Percentiles rank a stretch among this genome's conserved stretches.
phyloP scores from a whole-genome alignment of 2,888 invertebrate species.

The Lutraria lutraria region DNA sequence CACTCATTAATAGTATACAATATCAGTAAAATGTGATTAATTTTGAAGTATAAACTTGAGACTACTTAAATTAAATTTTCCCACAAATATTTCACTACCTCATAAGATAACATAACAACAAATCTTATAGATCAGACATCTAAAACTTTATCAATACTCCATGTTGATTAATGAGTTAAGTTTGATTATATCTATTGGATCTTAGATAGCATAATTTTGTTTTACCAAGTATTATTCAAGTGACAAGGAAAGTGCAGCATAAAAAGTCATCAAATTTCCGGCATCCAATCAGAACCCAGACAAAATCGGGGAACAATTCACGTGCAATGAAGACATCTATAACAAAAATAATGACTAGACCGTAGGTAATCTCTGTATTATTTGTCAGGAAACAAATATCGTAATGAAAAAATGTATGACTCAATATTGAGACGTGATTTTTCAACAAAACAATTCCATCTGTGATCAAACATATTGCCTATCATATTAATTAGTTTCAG shows the following conservation, averaged over 20 bases:
- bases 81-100: background rate
- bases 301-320: background rate
- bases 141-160: background rate
- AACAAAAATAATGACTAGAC: conserved; percentile 8
- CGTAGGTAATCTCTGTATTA: background rate
- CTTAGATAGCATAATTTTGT: too few relatives aligned
- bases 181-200: too few relatives aligned
- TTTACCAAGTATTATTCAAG: too few relatives aligned
- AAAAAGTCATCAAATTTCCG: background rate
- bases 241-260: too few relatives aligned
- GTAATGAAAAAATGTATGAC: background rate
- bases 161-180: background rate
- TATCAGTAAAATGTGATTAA: background rate
- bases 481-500: background rate
- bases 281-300: background rate
- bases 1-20: background rate
- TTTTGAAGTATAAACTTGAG: background rate
- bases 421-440: background rate
- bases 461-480: background rate
- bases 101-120: background rate
- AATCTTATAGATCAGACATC: background rate
- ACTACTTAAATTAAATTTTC: background rate
- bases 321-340: background rate
- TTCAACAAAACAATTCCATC: background rate
- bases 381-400: background rate